These are phyloP conservation scores for Loxodonta africana DNA, from an alignment of 2,113 vertebrate species.

Conservation along the genomic window DNA sequence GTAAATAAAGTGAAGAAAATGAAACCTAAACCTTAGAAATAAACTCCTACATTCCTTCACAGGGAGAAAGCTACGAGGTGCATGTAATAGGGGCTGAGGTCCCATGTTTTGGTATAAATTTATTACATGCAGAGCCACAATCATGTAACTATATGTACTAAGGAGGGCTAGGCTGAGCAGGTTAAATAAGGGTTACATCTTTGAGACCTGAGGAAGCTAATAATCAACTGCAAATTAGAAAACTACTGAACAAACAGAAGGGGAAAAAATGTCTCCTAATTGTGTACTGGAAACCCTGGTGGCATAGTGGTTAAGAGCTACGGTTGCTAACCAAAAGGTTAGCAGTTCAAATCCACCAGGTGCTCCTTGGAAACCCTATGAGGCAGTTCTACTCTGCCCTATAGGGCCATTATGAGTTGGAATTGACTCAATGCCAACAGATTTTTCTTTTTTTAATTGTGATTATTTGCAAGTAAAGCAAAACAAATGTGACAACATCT, in stretches of 20 bases:
- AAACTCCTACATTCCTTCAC: background rate
- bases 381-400: too few relatives aligned
- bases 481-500: constrained; percentile 12
- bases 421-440: too few relatives aligned
- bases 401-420: too few relatives aligned
- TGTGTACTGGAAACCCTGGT: background rate
- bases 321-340: too few relatives aligned
- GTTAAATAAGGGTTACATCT: background rate
- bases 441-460: too few relatives aligned
- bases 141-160: background rate
- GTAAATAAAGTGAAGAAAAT: constrained; percentile 7
- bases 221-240: constrained; percentile 38
- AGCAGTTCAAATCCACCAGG: too few relatives aligned
- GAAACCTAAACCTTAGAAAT: constrained; percentile 50
- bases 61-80: background rate
- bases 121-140: background rate
- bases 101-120: background rate
- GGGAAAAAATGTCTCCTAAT: background rate
- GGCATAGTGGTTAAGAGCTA: too few relatives aligned
- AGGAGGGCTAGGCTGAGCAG: background rate
- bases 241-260: constrained; percentile 37
- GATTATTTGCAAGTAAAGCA: constrained; percentile 40
- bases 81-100: background rate
- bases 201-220: constrained; percentile 31
- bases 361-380: too few relatives aligned